A percentile compares a stretch with the other conserved stretches of the same genome.
These are phyloP conservation scores for Lutjanus argentimaculatus DNA, from an alignment of 2,797 vertebrate genomes.

Conservation along the genomic window DNA sequence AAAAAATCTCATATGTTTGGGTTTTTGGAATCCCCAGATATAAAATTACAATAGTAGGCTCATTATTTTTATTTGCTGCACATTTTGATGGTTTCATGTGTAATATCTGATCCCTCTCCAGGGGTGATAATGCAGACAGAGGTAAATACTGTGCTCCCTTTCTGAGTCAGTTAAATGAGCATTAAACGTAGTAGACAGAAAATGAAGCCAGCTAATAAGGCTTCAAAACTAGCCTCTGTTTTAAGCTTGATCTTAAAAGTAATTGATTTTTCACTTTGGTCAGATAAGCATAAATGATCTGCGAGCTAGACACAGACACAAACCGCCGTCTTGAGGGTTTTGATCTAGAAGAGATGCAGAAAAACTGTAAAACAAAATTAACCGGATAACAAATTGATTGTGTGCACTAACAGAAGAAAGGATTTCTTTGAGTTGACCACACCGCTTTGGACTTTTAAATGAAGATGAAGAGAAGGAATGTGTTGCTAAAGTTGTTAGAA, in stretches of 20 bases:
- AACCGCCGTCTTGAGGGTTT: background rate
- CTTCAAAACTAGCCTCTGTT: background rate
- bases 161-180: background rate
- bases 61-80: background rate
- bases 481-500: background rate
- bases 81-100: slow-evolving; percentile 1
- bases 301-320: background rate
- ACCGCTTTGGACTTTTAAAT: background rate
- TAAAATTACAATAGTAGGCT: background rate
- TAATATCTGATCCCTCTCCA: background rate
- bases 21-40: background rate
- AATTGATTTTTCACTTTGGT: background rate
- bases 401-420: background rate
- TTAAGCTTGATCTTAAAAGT: background rate
- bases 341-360: background rate
- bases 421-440: background rate
- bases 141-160: background rate
- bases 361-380: background rate
- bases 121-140: background rate
- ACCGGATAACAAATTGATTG: background rate
- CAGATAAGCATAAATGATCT: background rate
- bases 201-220: background rate
- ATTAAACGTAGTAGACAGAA: background rate
- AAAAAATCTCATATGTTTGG: background rate
- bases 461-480: background rate